Base-by-base conservation (phyloP, 1,140 invertebrate species). In the Delia radicum region DNA sequence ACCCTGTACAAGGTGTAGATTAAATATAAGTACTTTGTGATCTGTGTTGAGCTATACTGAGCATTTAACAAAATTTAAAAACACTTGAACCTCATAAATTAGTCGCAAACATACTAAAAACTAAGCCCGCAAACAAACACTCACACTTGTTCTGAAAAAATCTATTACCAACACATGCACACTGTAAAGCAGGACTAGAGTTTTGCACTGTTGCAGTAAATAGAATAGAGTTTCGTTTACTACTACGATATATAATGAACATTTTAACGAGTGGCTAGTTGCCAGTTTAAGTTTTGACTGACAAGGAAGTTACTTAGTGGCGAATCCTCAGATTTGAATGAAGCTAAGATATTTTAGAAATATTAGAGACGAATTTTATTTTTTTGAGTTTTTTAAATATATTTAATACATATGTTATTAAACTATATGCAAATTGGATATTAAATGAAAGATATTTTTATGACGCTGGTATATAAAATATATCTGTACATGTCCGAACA, bases 51-150 rank as follows among this genome's bases (percentile, higher is more conserved):
- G 65, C 65, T 69, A 69, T 33, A 29, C 28, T 33, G 65, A 69
- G 31, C 65, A 69, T 69, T 69, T 69, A 69, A 69, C 65, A 33
- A 69, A 69, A 69, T 69, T 69, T 69, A 69, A 69, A 69, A 69
- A 69, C 65, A 69, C 65, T 69, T 69, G 65, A 69, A 69, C 65
- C 65, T 69, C 65, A 33, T 69, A 69, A 69, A 69, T 69, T 69
- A 69, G 65, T 69, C 65, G 65, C 18, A 69, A 69, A 69, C 65
- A 69, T 69, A 24, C 12, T 21, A 12, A 18, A 18, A 21, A 15
- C 46, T 55, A 55, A 69, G 33, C 29, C 65, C 29, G 33, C 65
- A 69, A 69, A 69, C 29, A 33, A 33, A 7, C 3, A 21, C 46
- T 3, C 18, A 55, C 18, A 18, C 46, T 42, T 6, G 15, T 6